Percentiles rank a stretch among this genome's conserved stretches.
Evolutionary conservation across 2,113 vertebrate species (phyloP).

Genomic region (Regulus satrapa): DNA sequence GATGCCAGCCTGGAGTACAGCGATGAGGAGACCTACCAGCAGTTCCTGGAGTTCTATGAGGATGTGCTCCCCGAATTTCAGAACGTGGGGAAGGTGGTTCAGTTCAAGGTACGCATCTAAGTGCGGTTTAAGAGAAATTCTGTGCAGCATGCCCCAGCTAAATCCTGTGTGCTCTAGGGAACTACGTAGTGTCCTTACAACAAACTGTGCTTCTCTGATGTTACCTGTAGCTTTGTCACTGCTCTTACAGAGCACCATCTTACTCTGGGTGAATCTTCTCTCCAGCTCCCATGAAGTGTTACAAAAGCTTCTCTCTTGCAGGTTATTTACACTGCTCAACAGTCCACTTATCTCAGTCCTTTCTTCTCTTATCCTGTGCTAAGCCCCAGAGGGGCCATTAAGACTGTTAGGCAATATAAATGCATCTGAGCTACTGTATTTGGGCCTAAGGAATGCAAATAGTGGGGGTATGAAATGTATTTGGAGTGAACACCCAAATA

Average conservation of each 20-base stretch:
- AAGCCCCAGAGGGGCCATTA: not conserved
- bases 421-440: not conserved
- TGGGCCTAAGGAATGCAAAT: not conserved
- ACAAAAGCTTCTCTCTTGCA: not conserved
- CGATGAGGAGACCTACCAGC: slow-evolving; percentile 91
- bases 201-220: not conserved
- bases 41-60: slow-evolving; percentile 93
- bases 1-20: slow-evolving; percentile 92
- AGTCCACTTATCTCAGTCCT: not conserved
- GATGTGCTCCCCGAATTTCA: slow-evolving; percentile 93
- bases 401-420: not conserved
- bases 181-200: not conserved
- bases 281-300: not conserved
- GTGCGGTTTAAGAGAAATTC: not conserved
- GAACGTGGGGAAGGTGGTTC: slow-evolving; percentile 88
- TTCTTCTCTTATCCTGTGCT: not conserved
- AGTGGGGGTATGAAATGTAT: not conserved
- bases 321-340: not conserved
- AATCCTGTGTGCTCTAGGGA: not conserved
- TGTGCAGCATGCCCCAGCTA: not conserved
- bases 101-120: slow-evolving; percentile 86
- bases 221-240: not conserved
- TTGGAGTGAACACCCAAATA: not conserved
- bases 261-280: not conserved
- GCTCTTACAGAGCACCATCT: not conserved